Evolutionary conservation across 35 echinoderm and acorn worm species (phyloP), one percentile per base, ranked within the genome.

Genomic region (Hemicentrotus pulcherrimus): DNA sequence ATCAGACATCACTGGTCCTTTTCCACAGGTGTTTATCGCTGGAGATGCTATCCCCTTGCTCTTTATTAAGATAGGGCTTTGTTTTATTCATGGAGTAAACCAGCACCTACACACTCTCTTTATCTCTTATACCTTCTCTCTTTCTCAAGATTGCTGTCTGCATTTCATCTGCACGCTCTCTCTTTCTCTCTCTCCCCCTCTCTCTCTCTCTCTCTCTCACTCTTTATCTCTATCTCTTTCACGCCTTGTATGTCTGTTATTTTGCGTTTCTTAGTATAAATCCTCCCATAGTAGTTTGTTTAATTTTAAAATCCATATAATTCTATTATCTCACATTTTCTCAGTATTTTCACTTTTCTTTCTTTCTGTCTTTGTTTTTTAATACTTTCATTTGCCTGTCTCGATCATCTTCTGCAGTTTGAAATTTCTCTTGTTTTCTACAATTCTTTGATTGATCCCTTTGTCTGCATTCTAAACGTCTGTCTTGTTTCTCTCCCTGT

Each of bases 61-160:
- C 46, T 93, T 93, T 93, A 93, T 93, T 93, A 47, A 58, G 48
- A 33, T n/a, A 32, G 88, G 16, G 16, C 91, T 93, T 93, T 93
- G 91, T 93, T 93, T 93, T 93, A 93, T 93, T 93, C 91, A 93
- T 93, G 91, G 91, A 5, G 91, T 58, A 93, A 93, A 93, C 91
- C 46, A 13, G 91, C 91, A 93, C 91, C 91, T 31, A 93, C 46
- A 31, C 48, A 31, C 30, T 41, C 88, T 16, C 32, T 89, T 33
- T 47, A 90, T 90, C 88, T 33, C 88, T 18, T 2, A 3, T 41
- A 16, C 88, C 12, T 47, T 33, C 46, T 90, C 88, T 47, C 88
- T 8, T 86, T 86, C 46, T 90, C 65, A 22, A 78, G 65, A 78
- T 78, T 78, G 65, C 22, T n/a, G 22, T 78, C 65, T 78, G 22